A percentile compares a stretch with the other conserved stretches of the same genome.
Evolutionary conservation across 2,113 vertebrate genomes (phyloP).

Genomic region (Esox niger): DNA sequence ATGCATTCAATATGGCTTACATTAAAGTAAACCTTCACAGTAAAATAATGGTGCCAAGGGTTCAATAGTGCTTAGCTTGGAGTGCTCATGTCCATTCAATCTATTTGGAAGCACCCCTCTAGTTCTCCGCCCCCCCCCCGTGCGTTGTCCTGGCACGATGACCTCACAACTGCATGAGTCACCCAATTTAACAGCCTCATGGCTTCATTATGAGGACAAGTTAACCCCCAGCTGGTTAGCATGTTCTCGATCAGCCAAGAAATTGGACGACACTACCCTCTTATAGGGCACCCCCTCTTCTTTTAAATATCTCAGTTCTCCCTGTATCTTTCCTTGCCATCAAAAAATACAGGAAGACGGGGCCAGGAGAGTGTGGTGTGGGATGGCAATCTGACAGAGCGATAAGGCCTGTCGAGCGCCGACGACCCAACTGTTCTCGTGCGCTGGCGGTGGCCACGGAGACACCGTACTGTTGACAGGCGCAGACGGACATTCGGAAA

Average conservation of each 20-base stretch:
- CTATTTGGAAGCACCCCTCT: not conserved
- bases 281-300: not conserved
- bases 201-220: slow-evolving; percentile 40
- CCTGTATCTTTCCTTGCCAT: not conserved
- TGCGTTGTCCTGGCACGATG: slow-evolving; percentile 21
- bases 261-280: slow-evolving; percentile 21
- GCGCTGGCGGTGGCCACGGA: not conserved
- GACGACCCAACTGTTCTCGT: not conserved
- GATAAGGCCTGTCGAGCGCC: not conserved
- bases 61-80: no score
- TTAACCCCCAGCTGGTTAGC: slow-evolving; percentile 22
- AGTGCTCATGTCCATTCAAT: not conserved
- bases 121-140: not conserved
- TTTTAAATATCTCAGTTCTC: slow-evolving; percentile 12
- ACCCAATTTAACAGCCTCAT: slow-evolving; percentile 37
- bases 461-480: slow-evolving; percentile 1
- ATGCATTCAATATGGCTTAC: no score
- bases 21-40: not conserved
- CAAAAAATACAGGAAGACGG: not conserved
- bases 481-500: slow-evolving; percentile 5
- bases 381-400: not conserved
- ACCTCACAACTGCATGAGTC: slow-evolving; percentile 44
- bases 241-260: slow-evolving; percentile 43
- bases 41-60: no score
- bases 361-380: not conserved